A percentile compares a stretch with the other conserved stretches of the same genome.
Conservation (phyloP, 2,888 invertebrate species). For the Drosophila barbarae region DNA sequence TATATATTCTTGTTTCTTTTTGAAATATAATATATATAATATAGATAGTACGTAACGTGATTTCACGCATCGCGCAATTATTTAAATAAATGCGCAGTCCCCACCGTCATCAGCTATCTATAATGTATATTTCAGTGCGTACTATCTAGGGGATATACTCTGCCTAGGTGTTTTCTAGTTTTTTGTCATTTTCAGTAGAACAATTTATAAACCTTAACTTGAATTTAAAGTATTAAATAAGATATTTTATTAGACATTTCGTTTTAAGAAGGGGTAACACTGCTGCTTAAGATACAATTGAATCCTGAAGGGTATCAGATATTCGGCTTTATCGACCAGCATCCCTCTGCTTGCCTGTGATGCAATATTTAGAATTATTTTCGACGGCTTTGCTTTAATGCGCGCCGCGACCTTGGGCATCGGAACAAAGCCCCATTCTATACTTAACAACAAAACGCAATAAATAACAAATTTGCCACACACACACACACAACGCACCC, state of each 20-base stretch:
- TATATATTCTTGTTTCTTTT: neutral
- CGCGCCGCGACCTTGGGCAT: constrained; percentile 50
- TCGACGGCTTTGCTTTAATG: constrained; percentile 48
- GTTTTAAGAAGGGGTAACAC: neutral
- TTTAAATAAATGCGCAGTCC: constrained; percentile 24
- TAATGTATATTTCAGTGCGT: constrained; percentile 23
- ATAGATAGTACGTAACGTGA: constrained; percentile 22
- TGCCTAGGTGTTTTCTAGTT: neutral
- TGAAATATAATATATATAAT: neutral
- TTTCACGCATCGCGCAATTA: constrained; percentile 4
- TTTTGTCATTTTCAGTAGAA: neutral
- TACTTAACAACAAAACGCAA: constrained; percentile 40
- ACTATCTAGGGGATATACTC: constrained; percentile 17
- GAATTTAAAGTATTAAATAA: neutral
- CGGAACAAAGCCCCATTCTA: constrained; percentile 63
- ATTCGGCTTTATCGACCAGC: constrained; percentile 2
- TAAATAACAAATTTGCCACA: constrained; percentile 48
- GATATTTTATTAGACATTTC: no score
- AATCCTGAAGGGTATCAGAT: neutral
- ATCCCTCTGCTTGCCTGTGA: constrained; percentile 41
- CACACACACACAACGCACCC: constrained; percentile 17
- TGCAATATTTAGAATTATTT: constrained; percentile 64
- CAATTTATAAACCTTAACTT: no score
- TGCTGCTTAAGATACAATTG: no score
- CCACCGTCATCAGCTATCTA: constrained; percentile 5